Percentiles rank a stretch among this genome's conserved stretches.
These are phyloP conservation scores for Lacerta bilineata DNA, from an alignment of 2,797 vertebrate genomes.

Conservation along the genomic window DNA sequence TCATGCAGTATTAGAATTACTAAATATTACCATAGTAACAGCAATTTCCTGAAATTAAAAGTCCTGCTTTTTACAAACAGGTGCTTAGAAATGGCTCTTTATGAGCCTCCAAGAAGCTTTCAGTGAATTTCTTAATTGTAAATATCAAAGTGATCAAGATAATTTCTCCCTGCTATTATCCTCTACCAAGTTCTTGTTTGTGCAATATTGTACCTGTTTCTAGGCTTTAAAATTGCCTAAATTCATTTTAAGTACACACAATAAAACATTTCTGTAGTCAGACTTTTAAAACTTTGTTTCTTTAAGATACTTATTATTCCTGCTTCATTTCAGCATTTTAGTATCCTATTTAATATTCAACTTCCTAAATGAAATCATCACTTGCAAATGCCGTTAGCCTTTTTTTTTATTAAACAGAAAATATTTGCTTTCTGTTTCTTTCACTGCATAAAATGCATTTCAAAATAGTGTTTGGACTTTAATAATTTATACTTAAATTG, in stretches of 20 bases:
- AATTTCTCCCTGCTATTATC: neutral
- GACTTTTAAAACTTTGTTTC: neutral
- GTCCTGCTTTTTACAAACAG: neutral
- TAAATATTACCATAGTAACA: neutral
- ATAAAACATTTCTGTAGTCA: neutral
- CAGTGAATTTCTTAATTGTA: neutral
- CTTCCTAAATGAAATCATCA: slow-evolving; percentile 36
- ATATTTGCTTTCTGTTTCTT: slow-evolving; percentile 16
- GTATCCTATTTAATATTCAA: slow-evolving; percentile 10
- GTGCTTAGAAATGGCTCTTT: neutral
- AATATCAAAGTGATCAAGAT: neutral
- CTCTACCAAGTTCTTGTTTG: neutral
- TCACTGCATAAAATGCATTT: slow-evolving; percentile 28
- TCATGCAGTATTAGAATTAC: neutral
- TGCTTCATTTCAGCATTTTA: neutral
- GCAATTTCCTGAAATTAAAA: slow-evolving; percentile 10
- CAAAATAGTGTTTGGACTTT: slow-evolving; percentile 33
- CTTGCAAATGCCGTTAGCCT: slow-evolving; percentile 10
- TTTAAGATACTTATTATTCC: slow-evolving; percentile 6
- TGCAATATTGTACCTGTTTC: slow-evolving; percentile 17
- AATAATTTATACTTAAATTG: slow-evolving; percentile 48
- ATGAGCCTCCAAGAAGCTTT: neutral
- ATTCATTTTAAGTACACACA: neutral
- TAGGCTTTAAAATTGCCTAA: slow-evolving; percentile 5
- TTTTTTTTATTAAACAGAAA: slow-evolving; percentile 40